These are phyloP conservation scores for Andrena cerasifolii DNA, from an alignment of 1,140 invertebrate genomes.

Conservation along the genomic window DNA sequence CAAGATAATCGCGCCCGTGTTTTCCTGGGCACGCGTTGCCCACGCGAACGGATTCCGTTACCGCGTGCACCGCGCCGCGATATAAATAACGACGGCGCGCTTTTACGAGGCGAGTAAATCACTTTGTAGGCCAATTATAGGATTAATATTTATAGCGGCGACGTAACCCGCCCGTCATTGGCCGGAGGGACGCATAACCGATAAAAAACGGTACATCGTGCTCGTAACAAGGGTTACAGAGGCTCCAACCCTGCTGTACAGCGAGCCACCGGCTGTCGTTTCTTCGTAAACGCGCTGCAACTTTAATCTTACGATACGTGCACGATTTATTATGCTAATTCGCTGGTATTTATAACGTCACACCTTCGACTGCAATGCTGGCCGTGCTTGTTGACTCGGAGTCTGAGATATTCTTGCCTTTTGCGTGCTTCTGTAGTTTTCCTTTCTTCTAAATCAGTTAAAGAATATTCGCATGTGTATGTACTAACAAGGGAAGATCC, in stretches of 20 bases:
- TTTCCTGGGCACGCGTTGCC: conserved; percentile 15
- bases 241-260: neutral
- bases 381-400: neutral
- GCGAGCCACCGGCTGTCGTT: too few relatives aligned
- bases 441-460: too few relatives aligned
- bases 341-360: neutral
- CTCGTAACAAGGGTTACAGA: neutral
- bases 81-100: conserved; percentile 74
- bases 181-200: conserved; percentile 22
- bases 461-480: too few relatives aligned
- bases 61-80: conserved; percentile 17
- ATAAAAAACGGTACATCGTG: conserved; percentile 27
- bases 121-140: conserved; percentile 76
- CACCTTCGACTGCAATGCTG: too few relatives aligned
- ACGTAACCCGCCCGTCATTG: conserved; percentile 22
- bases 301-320: neutral
- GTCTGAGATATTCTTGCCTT: neutral
- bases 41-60: conserved; percentile 49
- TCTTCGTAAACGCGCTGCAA: neutral
- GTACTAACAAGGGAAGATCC: too few relatives aligned
- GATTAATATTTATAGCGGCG: conserved; percentile 77
- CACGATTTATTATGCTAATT: neutral
- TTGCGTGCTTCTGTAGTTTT: too few relatives aligned
- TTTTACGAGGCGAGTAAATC: conserved; percentile 75
- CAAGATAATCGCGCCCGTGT: conserved; percentile 3